Percentiles rank a stretch among this genome's conserved stretches.
These are phyloP conservation scores for Eciton burchellii DNA, from an alignment of 1,140 invertebrate species.

Conservation along the genomic window DNA sequence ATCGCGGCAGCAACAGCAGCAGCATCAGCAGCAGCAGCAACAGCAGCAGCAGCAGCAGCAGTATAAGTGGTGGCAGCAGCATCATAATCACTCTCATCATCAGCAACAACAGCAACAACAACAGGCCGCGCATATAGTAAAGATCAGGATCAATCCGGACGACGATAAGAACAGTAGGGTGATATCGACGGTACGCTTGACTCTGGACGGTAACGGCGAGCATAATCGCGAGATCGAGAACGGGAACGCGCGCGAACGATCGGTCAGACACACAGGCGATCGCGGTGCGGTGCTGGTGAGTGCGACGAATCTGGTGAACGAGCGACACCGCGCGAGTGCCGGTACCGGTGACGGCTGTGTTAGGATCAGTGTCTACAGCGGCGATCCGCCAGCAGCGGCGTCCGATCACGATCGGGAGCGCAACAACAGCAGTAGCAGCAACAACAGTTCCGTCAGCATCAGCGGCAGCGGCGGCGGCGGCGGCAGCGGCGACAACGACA, in stretches of 20 bases:
- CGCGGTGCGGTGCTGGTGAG: conserved; percentile 77
- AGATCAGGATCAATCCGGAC: conserved; percentile 89
- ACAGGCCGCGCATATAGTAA: conserved; percentile 87
- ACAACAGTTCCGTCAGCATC: conserved; percentile 32
- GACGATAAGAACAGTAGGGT: conserved; percentile 82
- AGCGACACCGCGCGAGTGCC: conserved; percentile 66
- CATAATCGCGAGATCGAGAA: conserved; percentile 82
- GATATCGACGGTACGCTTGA: conserved; percentile 81
- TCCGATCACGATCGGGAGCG: conserved; percentile 72
- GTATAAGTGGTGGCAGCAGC: too few species aligned
- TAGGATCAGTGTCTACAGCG: conserved; percentile 83
- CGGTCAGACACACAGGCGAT: conserved; percentile 63
- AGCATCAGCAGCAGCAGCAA: conserved; percentile 74
- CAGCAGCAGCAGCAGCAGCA: conserved; percentile 66
- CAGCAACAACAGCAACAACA: conserved; percentile 72
- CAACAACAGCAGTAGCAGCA: conserved; percentile 70
- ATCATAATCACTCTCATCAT: too few species aligned
- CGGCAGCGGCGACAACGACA: conserved; percentile 23
- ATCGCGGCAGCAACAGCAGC: conserved; percentile 74
- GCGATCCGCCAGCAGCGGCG: conserved; percentile 52
- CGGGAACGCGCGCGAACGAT: conserved; percentile 79
- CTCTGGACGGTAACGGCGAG: conserved; percentile 77
- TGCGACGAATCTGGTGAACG: conserved; percentile 75
- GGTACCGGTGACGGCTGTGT: conserved; percentile 80
- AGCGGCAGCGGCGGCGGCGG: conserved; percentile 33